Evolutionary conservation across 2,113 vertebrate genomes (phyloP), one percentile per base, ranked within the genome.

Genomic region (Aviceda subcristata): DNA sequence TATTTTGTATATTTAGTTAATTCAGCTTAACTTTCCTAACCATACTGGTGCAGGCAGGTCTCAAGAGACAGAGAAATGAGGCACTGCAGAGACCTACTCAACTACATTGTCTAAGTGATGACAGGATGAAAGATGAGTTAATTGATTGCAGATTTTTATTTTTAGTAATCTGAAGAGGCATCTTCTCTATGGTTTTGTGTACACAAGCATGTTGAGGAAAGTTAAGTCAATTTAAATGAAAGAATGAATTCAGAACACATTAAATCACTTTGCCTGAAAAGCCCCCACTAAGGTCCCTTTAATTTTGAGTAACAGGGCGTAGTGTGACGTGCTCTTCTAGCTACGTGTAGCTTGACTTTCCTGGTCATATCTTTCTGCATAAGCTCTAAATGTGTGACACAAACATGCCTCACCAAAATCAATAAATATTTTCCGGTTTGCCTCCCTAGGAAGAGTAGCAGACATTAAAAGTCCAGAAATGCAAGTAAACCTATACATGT

Each of bases 91-190:
- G 88, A 68, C 64, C 46, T 90, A 77, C 88, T 94, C 86, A 91
- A 8, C 63, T 93, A 16, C 91, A 93, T 94, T 97, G 94, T 94
- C 63, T 81, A 81, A 92, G 86, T 81, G 96, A 71, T 87, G 96
- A 96, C 92, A 96, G 77, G 67, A 94, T 94, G 92, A 94, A 92
- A 92, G 83, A 94, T 92, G 96, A 92, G 57, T 73, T 97, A 94
- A 96, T 96, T 94, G 88, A 90, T 38, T 72, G 92, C 96, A 97
- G 94, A 83, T 68, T 68, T 93, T 95, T 96, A 88, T 94, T 97
- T 95, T 78, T 93, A 73, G 83, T 81, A 94, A 56, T 94, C 72
- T 8, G 7, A 85, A 92, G 76, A 92, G 83, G 34, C 69, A 45
- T 84, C 68, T 92, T 94, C 53, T 63, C 73, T 76, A 26, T 82